phyloP scores from a whole-genome alignment of 2,113 vertebrate genomes.

The Chaetorhynchus papuensis region DNA sequence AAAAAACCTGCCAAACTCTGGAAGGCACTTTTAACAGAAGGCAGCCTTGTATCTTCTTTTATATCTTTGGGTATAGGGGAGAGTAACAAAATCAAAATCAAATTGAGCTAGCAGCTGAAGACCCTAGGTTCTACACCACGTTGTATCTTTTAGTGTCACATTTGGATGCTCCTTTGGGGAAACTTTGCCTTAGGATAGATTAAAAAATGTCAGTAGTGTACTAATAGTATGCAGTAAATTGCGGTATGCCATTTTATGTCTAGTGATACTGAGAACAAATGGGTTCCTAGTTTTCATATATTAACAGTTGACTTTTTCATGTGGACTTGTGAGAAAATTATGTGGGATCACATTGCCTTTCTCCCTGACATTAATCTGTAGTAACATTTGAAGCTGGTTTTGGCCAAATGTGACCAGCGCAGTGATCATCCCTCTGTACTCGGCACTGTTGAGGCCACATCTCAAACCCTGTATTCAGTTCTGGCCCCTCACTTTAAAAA shows the following conservation, averaged over 20 bases:
- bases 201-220: not conserved
- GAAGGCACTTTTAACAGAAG: not conserved
- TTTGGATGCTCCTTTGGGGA: not conserved
- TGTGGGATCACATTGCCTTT: not conserved
- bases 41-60: not conserved
- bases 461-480: rapidly evolving
- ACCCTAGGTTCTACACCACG: not conserved
- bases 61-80: not conserved
- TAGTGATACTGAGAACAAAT: not conserved
- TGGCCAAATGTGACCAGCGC: not conserved
- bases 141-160: not conserved
- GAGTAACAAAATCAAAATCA: not conserved
- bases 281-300: not conserved
- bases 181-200: not conserved
- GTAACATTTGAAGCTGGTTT: not conserved
- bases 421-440: not conserved
- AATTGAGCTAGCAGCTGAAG: not conserved
- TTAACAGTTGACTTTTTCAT: not conserved
- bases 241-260: not conserved
- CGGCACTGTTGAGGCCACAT: not conserved
- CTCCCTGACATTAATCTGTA: not conserved
- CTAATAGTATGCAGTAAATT: not conserved
- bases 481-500: too few species aligned
- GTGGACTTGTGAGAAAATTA: not conserved
- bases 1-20: not conserved